phyloP scores from a whole-genome alignment of 1,140 invertebrate species.

The Heliothis virescens region DNA sequence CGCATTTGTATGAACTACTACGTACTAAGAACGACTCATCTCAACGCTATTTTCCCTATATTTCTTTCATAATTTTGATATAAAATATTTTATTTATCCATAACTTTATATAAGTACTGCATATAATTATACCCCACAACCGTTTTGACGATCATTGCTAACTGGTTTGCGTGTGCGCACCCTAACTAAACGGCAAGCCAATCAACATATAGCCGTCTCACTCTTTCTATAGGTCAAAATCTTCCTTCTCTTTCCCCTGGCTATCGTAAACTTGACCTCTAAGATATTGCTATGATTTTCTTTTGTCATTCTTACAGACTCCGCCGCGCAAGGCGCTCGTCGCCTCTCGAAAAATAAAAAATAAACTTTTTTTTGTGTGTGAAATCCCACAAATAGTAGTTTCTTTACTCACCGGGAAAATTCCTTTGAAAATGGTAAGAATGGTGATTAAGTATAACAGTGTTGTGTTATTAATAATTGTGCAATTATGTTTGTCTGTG shows the following conservation, averaged over 20 bases:
- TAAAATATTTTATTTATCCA: neutral
- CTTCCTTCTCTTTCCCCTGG: conserved; percentile 58
- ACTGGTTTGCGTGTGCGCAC: conserved; percentile 68
- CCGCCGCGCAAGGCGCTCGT: conserved; percentile 59
- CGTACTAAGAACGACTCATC: too few species aligned
- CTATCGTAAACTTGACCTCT: conserved; percentile 76
- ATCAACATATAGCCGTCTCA: conserved; percentile 55
- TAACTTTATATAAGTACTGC: conserved; percentile 16
- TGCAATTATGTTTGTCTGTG: conserved; percentile 39
- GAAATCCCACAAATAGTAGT: conserved; percentile 36
- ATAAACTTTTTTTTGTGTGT: conserved; percentile 50
- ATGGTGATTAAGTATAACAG: conserved; percentile 29
- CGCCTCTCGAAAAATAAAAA: conserved; percentile 25
- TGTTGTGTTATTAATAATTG: conserved; percentile 41
- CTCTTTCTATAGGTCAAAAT: conserved; percentile 49
- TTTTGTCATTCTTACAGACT: conserved; percentile 64
- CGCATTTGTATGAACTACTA: neutral
- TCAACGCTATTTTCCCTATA: neutral
- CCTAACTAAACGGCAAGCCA: conserved; percentile 52
- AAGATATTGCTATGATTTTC: conserved; percentile 59
- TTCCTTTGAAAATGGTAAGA: conserved; percentile 58
- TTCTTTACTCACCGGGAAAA: conserved; percentile 41
- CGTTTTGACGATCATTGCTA: conserved; percentile 64
- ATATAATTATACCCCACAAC: conserved; percentile 30
- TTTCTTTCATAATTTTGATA: neutral